Evolutionary conservation across 2,888 invertebrate genomes (phyloP), one percentile per base, ranked within the genome.

Genomic region (Synanthedon tipuliformis): DNA sequence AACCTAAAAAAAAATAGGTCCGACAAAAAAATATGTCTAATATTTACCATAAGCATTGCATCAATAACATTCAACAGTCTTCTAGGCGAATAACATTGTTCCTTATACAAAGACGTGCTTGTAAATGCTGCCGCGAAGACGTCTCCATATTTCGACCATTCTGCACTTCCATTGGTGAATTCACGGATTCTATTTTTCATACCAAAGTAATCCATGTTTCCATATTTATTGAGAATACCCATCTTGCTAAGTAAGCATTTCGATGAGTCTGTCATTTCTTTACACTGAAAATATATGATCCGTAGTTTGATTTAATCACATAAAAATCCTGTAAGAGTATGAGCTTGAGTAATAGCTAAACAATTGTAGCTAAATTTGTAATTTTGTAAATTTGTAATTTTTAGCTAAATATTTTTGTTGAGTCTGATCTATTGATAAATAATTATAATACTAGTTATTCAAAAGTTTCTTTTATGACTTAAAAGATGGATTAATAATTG

Each of bases 1-100:
- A n/a, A n/a, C n/a, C n/a, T n/a, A n/a, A n/a, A n/a, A n/a, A n/a
- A n/a, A n/a, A n/a, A n/a, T n/a, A n/a, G 18, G 18, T 18, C 3
- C 18, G 18, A 18, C 18, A 18, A 18, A 18, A 18, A 16, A 18
- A 18, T 2, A 18, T 18, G 18, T 18, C 18, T 18, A 48, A 27
- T 41, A 63, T 79, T 73, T 57, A 86, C 87, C 73, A 72, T 69
- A 11, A 87, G 50, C 75, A 86, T 79, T 58, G 78, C 59, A 58
- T 87, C 87, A 0, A 86, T 13, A 0, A 85, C 69, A 57, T 85
- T 87, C 51, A 86, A 55, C 3, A 86, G 53, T 41, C 82, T 83
- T 59, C 72, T 81, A 7, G 78, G 67, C 0, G 84, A 78, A 45
- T 70, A 75, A 50, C 87, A 87, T 45, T 80, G 68, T 0, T 75